Base-by-base conservation (phyloP, 2,113 vertebrate species). In the Prunella fulvescens region DNA sequence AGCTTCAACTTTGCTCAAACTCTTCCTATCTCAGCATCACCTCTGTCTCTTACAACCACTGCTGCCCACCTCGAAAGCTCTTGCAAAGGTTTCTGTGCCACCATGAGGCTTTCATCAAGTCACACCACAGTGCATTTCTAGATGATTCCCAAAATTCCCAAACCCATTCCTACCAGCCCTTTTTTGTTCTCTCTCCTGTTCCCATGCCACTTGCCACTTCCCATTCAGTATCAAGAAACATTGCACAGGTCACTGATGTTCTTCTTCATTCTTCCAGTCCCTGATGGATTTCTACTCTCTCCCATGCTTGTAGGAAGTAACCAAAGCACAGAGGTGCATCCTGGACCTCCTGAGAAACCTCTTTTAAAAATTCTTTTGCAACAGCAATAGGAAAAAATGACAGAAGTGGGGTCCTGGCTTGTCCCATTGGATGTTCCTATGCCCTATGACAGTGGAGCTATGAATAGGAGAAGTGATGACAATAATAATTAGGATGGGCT, bases 401-500 rank as follows among this genome's bases (percentile, higher is more conserved):
- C 57, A 58, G 74, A 67, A 66, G 11, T 35, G 91, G 66, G 66
- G 53, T 9, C 5, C 61, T 62, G 73, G 23, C 44, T 70, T 94
- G 74, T 51, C 79, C 42, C 53, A 18, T 1, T 22, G 44, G 42
- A 82, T 2, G 2, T 56, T 81, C 60, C 81, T 66, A 9, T 70
- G 61, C 48, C 58, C 81, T 42, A 31, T 45, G 58, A 81, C 67
- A 60, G 56, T 42, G 44, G 33, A 87, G 73, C 76, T 89, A 84
- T 81, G 73, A 87, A 71, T 8, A 89, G 84, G 74, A 92, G 84
- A 84, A 87, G 85, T 31, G 51, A 23, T 51, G 81, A 48, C 44
- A 67, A 39, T 18, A 70, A 50, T 66, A 84, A 84, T 74, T 58
- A 73, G 33, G 80, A 84, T 86, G 95, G 51, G 90, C 35, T 96